Evolutionary conservation across 2,113 vertebrate genomes (phyloP).

Genomic region (Grammomys dolichurus): DNA sequence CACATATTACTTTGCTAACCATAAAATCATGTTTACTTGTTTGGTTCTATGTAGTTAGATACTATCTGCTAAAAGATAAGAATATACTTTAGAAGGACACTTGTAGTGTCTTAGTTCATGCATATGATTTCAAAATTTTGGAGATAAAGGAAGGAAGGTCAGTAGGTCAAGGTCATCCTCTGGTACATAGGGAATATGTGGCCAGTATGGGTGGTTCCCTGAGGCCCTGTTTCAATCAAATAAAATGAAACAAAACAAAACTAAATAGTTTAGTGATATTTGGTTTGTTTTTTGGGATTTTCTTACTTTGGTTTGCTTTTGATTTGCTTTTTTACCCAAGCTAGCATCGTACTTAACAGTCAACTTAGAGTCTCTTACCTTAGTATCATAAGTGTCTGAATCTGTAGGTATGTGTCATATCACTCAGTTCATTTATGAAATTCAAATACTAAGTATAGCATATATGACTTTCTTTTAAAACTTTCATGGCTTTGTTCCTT

Average conservation of each 20-base stretch:
- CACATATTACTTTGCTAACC: constrained; percentile 26
- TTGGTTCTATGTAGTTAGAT: not conserved
- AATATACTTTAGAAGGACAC: constrained; percentile 14
- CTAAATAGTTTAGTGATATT: not conserved
- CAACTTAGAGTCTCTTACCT: not conserved
- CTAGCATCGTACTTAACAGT: not conserved
- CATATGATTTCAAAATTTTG: not conserved
- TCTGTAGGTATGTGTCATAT: not conserved
- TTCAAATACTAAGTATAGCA: not conserved
- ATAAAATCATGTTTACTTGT: constrained; percentile 7
- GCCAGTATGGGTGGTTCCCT: not conserved
- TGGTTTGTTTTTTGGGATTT: not conserved
- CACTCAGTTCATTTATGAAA: not conserved
- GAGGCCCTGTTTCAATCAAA: not conserved
- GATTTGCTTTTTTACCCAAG: not conserved
- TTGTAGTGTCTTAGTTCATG: not conserved
- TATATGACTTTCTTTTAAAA: not conserved
- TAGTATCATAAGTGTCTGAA: not conserved
- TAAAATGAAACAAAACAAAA: not conserved
- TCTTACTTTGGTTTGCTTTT: not conserved
- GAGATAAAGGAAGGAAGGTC: not conserved
- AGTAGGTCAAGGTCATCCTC: not conserved
- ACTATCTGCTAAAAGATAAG: constrained; percentile 26
- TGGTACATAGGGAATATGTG: not conserved
- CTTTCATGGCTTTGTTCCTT: constrained; percentile 32